Conservation (phyloP, 2,797 vertebrate species). For the Poecilia velifera region DNA sequence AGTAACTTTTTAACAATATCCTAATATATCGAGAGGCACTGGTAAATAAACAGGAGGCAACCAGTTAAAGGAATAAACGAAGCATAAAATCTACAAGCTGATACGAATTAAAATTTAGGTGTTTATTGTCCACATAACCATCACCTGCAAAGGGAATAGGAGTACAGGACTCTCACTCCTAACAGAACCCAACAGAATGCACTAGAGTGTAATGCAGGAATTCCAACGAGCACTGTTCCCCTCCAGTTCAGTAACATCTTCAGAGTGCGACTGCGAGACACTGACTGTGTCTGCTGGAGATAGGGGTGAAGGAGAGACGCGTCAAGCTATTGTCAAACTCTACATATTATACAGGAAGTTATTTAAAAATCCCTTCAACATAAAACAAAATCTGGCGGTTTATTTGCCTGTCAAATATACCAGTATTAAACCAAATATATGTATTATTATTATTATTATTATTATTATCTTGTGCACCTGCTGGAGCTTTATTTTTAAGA, state of each 20-base stretch:
- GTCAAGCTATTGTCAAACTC: conserved; percentile 18
- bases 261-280: conserved; percentile 46
- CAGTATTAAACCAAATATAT: too few species aligned
- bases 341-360: conserved; percentile 2
- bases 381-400: conserved; percentile 14
- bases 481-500: background rate
- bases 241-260: conserved; percentile 49
- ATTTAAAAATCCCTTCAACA: background rate
- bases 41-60: background rate
- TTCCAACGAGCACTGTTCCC: conserved; percentile 36
- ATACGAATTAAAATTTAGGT: background rate
- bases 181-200: background rate
- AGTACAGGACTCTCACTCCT: background rate
- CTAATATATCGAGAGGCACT: background rate
- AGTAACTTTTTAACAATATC: background rate
- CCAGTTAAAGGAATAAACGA: background rate
- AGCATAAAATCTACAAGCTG: background rate
- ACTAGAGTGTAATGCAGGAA: background rate
- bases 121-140: background rate
- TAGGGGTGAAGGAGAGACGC: conserved; percentile 7
- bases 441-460: too few species aligned
- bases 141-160: background rate
- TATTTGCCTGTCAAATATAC: too few species aligned
- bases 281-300: conserved; percentile 68
- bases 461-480: background rate